Evolutionary conservation across 2,113 vertebrate genomes (phyloP).

Genomic region (Chloroceryle aenea): DNA sequence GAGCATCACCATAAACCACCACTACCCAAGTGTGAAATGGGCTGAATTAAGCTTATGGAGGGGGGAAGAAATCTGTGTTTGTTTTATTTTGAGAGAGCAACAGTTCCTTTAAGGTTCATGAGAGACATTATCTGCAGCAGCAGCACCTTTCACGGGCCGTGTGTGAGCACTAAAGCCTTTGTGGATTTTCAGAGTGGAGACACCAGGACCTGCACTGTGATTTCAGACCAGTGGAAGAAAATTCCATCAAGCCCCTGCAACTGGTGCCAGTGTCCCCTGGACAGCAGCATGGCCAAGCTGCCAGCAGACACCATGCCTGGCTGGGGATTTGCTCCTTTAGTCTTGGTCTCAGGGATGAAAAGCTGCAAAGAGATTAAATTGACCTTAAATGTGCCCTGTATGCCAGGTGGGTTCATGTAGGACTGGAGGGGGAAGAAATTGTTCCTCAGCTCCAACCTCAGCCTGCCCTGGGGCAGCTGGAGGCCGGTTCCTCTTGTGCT

Average conservation of each 20-base stretch:
- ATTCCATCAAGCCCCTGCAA: neutral
- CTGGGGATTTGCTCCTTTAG: neutral
- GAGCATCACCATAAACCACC: neutral
- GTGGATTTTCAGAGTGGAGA: neutral
- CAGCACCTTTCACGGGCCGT: accelerated
- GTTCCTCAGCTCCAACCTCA: too few relatives aligned
- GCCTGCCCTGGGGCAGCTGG: too few relatives aligned
- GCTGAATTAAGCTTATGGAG: neutral
- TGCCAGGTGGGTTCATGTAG: too few relatives aligned
- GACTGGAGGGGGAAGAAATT: too few relatives aligned
- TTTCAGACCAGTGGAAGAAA: neutral
- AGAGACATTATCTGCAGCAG: neutral
- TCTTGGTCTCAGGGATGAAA: neutral
- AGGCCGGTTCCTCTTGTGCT: too few relatives aligned
- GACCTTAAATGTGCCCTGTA: too few relatives aligned
- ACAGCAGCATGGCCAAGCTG: neutral
- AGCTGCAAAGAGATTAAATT: too few relatives aligned
- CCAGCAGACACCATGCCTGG: neutral
- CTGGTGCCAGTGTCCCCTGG: accelerated
- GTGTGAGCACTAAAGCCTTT: neutral
- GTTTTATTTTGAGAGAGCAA: neutral
- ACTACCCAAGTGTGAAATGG: neutral
- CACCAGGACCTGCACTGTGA: accelerated
- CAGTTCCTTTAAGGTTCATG: neutral
- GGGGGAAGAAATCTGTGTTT: accelerated